These are phyloP conservation scores for Brachystomella parvula DNA, from an alignment of 1,140 invertebrate genomes.

Conservation along the genomic window DNA sequence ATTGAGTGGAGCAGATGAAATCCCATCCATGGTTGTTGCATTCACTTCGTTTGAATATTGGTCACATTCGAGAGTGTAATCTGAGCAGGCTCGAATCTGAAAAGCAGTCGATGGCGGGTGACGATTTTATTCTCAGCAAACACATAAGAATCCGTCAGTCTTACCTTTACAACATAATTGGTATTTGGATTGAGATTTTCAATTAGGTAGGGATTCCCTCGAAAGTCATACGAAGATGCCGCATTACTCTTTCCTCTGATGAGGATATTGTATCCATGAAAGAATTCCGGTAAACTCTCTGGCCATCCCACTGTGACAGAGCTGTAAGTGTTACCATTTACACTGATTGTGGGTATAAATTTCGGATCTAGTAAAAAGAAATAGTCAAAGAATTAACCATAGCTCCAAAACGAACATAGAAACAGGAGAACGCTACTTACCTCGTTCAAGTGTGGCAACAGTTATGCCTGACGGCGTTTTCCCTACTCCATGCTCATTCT, in stretches of 20 bases:
- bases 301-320: conserved; percentile 75
- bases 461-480: not conserved
- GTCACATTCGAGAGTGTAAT: conserved; percentile 64
- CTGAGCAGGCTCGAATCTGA: conserved; percentile 62
- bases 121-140: not conserved
- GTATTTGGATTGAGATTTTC: conserved; percentile 49
- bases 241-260: conserved; percentile 2
- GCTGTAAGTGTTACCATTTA: conserved; percentile 65
- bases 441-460: conserved; percentile 53
- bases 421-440: conserved; percentile 36
- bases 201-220: conserved; percentile 26
- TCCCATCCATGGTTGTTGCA: conserved; percentile 69
- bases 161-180: conserved; percentile 67
- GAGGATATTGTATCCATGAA: conserved; percentile 34
- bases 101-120: conserved; percentile 16
- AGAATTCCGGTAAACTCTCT: conserved; percentile 43
- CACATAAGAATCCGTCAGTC: not conserved
- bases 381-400: not conserved
- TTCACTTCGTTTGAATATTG: conserved; percentile 63
- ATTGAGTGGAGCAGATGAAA: conserved; percentile 54
- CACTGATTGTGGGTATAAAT: conserved; percentile 65
- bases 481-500: conserved; percentile 44
- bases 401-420: not conserved
- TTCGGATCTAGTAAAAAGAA: conserved; percentile 53
- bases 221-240: not conserved